Evolutionary conservation across 2,797 vertebrate genomes (phyloP).

Genomic region (Tadarida brasiliensis): DNA sequence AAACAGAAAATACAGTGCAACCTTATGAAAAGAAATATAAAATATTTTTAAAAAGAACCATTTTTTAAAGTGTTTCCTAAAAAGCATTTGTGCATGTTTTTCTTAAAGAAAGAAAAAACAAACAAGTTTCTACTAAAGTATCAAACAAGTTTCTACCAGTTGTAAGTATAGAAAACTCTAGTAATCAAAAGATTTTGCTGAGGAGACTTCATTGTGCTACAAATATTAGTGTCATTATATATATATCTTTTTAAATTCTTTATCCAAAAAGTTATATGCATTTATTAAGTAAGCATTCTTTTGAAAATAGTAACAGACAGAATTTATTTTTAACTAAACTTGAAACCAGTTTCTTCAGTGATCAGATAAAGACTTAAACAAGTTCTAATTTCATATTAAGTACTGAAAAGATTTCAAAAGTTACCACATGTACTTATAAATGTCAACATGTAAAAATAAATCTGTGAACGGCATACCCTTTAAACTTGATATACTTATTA

Average conservation of each 20-base stretch:
- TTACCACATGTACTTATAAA: constrained; percentile 75
- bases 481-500: constrained; percentile 75
- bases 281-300: constrained; percentile 55
- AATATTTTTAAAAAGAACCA: not conserved
- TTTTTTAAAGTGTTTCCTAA: not conserved
- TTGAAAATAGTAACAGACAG: constrained; percentile 17
- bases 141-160: not conserved
- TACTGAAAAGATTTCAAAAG: constrained; percentile 73
- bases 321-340: constrained; percentile 73
- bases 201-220: constrained; percentile 24
- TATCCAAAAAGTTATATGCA: constrained; percentile 46
- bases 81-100: constrained; percentile 13
- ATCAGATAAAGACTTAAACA: constrained; percentile 68
- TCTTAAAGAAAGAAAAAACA: not conserved
- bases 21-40: not conserved
- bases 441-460: constrained; percentile 81
- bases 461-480: constrained; percentile 76
- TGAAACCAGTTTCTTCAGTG: constrained; percentile 49
- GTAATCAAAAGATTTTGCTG: constrained; percentile 1
- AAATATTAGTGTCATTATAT: constrained; percentile 23
- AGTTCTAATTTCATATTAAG: constrained; percentile 66
- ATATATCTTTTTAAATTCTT: not conserved
- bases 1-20: not conserved
- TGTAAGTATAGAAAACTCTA: not conserved
- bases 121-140: not conserved